Base-by-base conservation (phyloP, 2,113 vertebrate species). In the Hydrochoerus hydrochaeris region DNA sequence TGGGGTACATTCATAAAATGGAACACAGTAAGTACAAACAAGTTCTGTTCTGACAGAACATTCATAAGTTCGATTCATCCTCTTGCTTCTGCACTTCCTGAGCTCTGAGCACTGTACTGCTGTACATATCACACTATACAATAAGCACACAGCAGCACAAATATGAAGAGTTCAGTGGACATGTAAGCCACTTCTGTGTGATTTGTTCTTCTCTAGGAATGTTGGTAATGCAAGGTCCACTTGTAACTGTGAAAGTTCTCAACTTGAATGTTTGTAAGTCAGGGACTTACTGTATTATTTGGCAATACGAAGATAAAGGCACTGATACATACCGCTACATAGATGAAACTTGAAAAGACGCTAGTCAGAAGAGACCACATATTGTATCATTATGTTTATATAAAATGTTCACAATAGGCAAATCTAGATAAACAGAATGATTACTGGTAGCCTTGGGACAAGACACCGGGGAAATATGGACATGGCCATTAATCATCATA, bases 301-400 rank as follows among this genome's bases (percentile, higher is more conserved):
- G 41, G 49, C 57, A 83, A 35, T 52, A 26, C 57, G 93, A 71
- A 94, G 54, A 69, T 87, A 54, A 80, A 54, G 32, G 44, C 12
- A 65, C 32, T 81, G 22, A 95, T 35, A 19, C 0, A 60, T 46
- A 81, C 38, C 24, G 69, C 28, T 87, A 83, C 38, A 88, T 52
- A 41, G 32, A 41, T 19, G 20, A 96, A 85, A 28, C 26, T 44
- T 97, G 62, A 80, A 94, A 83, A 82, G 77, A 41, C 75, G 85
- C 38, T 52, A 80, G 62, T 52, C 5, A 63, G 3, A 78, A 77
- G 82, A 57, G 14, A 35, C 1, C 41, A 85, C 20, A 5, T 17
- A 78, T 1, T 46, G 0, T 49, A 78, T 49, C 7, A 65, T 46
- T 54, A 19, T 3, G 78, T 81, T 63, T 73, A 91, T 12, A 90